Evolutionary conservation across 2,113 vertebrate genomes (phyloP).

Genomic region (Trematocara marginatum): DNA sequence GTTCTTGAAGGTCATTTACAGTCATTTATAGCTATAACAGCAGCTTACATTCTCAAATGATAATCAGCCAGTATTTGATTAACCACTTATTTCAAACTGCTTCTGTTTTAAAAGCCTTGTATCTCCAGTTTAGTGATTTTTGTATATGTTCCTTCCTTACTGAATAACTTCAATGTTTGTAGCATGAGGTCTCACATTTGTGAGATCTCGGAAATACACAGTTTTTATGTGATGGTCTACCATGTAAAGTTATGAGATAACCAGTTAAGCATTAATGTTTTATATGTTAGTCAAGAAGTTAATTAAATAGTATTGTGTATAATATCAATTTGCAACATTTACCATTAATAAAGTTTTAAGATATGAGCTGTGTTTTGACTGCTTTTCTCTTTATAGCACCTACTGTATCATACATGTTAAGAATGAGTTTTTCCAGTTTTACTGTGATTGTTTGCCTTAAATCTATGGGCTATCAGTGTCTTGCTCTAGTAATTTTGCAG

Average conservation of each 20-base stretch:
- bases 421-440: not conserved
- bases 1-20: not conserved
- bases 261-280: not conserved
- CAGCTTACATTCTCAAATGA: not conserved
- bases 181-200: not conserved
- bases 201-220: not conserved
- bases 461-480: not conserved
- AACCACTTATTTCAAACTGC: not conserved
- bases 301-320: not conserved
- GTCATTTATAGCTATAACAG: not conserved
- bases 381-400: not conserved
- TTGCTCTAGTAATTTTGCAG: not conserved
- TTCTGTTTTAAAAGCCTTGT: not conserved
- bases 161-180: not conserved
- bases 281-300: not conserved
- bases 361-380: slow-evolving; percentile 12
- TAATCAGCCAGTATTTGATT: not conserved
- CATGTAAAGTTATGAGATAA: not conserved
- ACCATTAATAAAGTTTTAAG: slow-evolving; percentile 27
- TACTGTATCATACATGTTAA: not conserved
- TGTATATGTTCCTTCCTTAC: not conserved
- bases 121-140: not conserved
- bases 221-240: not conserved
- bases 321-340: not conserved
- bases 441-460: not conserved